A percentile compares a stretch with the other conserved stretches of the same genome.
phyloP scores from a whole-genome alignment of 1,140 invertebrate species.

The Drosophila paulistorum region DNA sequence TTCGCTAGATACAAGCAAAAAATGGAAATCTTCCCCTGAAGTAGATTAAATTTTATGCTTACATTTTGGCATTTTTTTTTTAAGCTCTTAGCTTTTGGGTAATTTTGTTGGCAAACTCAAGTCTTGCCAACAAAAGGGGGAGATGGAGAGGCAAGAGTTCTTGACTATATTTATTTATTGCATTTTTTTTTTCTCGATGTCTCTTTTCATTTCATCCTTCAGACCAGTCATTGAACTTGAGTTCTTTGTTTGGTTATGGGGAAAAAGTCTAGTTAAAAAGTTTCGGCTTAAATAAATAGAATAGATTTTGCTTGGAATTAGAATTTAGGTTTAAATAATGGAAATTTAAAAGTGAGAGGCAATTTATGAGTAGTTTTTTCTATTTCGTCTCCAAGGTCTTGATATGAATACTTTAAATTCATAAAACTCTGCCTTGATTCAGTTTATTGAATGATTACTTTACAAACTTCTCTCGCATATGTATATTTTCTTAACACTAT shows the following conservation, averaged over 20 bases:
- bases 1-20: not conserved
- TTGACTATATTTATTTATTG: conserved; percentile 8
- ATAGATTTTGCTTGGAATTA: not conserved
- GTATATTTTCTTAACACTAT: not conserved
- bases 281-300: not conserved
- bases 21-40: conserved; percentile 48
- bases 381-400: too few relatives aligned
- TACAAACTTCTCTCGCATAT: not conserved
- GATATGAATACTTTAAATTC: too few relatives aligned
- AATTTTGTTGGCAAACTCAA: conserved; percentile 72
- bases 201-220: not conserved
- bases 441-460: not conserved
- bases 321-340: not conserved
- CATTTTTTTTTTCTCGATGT: not conserved
- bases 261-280: not conserved
- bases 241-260: not conserved
- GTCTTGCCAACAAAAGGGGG: conserved; percentile 24
- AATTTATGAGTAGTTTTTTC: too few relatives aligned
- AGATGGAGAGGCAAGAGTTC: not conserved
- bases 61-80: conserved; percentile 61
- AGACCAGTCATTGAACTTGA: conserved; percentile 8
- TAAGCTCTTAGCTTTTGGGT: conserved; percentile 52
- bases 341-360: too few relatives aligned
- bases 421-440: too few relatives aligned
- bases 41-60: conserved; percentile 75